phyloP scores from a whole-genome alignment of 1,140 invertebrate species.

The Drosophila rufa region DNA sequence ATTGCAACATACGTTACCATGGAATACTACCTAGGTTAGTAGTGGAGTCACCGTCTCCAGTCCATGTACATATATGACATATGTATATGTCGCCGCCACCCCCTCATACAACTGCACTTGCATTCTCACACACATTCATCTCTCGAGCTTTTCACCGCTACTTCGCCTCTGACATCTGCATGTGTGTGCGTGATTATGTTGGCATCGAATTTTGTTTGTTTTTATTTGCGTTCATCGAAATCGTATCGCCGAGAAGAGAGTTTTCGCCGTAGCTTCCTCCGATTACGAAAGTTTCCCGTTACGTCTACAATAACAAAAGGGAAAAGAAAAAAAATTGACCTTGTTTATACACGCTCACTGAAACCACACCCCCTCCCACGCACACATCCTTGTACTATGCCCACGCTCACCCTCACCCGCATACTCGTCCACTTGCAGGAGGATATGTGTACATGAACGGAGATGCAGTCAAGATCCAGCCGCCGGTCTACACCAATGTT shows the following conservation, averaged over 20 bases:
- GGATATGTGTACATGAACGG: conserved; percentile 85
- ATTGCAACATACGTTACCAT: conserved; percentile 82
- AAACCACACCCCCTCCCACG: conserved; percentile 20
- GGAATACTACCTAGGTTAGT: conserved; percentile 83
- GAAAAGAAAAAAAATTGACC: conserved; percentile 34
- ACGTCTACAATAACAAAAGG: conserved; percentile 43
- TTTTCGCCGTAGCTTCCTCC: conserved; percentile 33
- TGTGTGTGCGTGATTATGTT: conserved; percentile 30
- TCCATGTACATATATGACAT: conserved; percentile 34
- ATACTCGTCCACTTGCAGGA: conserved; percentile 50
- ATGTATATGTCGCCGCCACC: conserved; percentile 17
- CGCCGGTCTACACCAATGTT: conserved; percentile 80
- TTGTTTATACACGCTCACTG: conserved; percentile 31
- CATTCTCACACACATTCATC: conserved; percentile 13
- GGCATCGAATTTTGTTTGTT: conserved; percentile 42
- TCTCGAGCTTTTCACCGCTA: conserved; percentile 16
- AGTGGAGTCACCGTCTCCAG: conserved; percentile 43
- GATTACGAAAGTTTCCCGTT: conserved; percentile 51
- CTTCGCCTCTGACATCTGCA: conserved; percentile 20
- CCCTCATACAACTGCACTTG: conserved; percentile 24
- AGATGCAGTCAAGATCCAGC: conserved; percentile 83
- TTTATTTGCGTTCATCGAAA: conserved; percentile 25
- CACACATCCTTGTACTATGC: conserved; percentile 14
- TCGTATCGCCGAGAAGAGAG: conserved; percentile 22
- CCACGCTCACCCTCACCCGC: conserved; percentile 2